Base-by-base conservation (phyloP, 2,888 invertebrate species). In the Nomada hirtipes region DNA sequence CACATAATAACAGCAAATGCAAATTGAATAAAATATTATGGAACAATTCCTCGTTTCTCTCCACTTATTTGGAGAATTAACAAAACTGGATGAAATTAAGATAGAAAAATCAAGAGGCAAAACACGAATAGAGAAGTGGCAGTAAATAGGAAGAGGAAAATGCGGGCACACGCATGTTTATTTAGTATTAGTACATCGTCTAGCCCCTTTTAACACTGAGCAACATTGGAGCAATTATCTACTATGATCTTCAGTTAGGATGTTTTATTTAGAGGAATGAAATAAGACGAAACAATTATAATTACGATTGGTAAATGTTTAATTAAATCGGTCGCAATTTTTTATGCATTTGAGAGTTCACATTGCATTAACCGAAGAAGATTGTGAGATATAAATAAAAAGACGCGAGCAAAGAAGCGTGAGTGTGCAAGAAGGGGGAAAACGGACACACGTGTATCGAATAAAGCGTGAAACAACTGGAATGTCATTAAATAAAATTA, bases 401-500 rank as follows among this genome's bases (percentile, higher is more conserved):
- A 64, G 0, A 29, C 15, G 10, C 36, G 9, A 7, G 0, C 0
- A 2, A 7, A 42, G 11, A 18, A 47, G 20, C 9, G n/a, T 65
- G 11, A 26, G 61, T 18, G 53, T 63, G 50, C 77, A 72, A 71
- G 68, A 80, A 77, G 80, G 20, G 61, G 44, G 18, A 20, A 67
- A 26, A 47, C 10, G 15, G 7, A 42, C 26, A 44, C 15, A 61
- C 50, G 26, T 61, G 52, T 29, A 53, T 75, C 68, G 79, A 68
- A 36, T 52, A 84, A 78, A 71, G 81, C 84, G 82, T 76, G 84
- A 86, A 88, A 81, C 76, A 84, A 86, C 83, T 86, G 88, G 86
- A 87, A 84, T 85, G 81, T 84, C 82, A 87, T 88, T 88, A 86
- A 88, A 85, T 76, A 78, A 86, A 89, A 89, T 89, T 86, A 86